These are phyloP conservation scores for Drosophila leonis DNA, from an alignment of 2,888 invertebrate species.

Conservation along the genomic window DNA sequence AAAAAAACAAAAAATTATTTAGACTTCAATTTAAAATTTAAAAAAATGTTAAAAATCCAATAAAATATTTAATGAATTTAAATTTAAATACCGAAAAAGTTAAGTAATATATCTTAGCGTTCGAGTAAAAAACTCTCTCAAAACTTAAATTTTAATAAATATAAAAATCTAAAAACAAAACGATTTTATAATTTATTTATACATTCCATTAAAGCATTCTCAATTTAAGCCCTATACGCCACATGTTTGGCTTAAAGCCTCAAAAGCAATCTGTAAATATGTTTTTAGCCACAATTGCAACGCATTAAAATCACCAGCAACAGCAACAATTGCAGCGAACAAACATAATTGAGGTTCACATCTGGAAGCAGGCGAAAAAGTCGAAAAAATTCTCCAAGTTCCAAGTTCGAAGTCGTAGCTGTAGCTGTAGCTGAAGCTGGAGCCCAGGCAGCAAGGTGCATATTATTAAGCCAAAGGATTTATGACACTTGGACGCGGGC, in stretches of 20 bases:
- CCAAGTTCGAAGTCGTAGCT: slow-evolving; percentile 17
- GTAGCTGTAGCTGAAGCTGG: slow-evolving; percentile 37
- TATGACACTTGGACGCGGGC: slow-evolving; percentile 81
- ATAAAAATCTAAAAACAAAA: not conserved
- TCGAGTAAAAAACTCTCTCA: not conserved
- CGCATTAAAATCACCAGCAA: slow-evolving; percentile 43
- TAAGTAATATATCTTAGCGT: not conserved
- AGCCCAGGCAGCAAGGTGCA: slow-evolving; percentile 80
- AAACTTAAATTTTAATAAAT: not conserved
- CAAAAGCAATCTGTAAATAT: slow-evolving; percentile 32
- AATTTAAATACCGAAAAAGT: not conserved
- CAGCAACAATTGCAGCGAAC: slow-evolving; percentile 26
- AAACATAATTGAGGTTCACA: slow-evolving; percentile 41
- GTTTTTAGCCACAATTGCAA: slow-evolving; percentile 44
- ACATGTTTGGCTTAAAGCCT: slow-evolving; percentile 19
- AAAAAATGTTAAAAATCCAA: too few species aligned
- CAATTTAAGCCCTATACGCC: not conserved
- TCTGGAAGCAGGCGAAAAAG: slow-evolving; percentile 14
- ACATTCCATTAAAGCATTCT: not conserved
- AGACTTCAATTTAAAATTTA: too few species aligned
- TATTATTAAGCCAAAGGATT: slow-evolving; percentile 83
- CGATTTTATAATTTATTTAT: not conserved
- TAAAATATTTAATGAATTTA: too few species aligned
- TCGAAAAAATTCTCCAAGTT: slow-evolving; percentile 10
- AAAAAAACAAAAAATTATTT: too few species aligned